A percentile compares a stretch with the other conserved stretches of the same genome.
Conservation (phyloP, 1,140 invertebrate species). For the Drosophila santomea region DNA sequence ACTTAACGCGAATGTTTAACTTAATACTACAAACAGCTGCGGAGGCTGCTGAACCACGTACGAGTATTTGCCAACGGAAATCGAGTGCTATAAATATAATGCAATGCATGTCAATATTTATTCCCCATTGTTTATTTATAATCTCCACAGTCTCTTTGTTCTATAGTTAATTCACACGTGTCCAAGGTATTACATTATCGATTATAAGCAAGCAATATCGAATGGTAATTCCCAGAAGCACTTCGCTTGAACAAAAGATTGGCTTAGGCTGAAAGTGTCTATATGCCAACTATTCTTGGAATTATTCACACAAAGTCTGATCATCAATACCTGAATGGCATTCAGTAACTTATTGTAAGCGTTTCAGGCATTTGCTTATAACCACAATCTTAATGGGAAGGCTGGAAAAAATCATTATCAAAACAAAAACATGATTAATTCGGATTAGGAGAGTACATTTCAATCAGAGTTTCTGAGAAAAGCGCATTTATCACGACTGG, state of each 20-base stretch:
- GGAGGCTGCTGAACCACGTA: slow-evolving; percentile 32
- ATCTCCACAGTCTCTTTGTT: slow-evolving; percentile 23
- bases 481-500: neutral
- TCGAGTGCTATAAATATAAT: slow-evolving; percentile 29
- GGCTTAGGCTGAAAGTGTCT: slow-evolving; percentile 1
- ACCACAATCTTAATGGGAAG: neutral
- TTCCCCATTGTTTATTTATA: slow-evolving; percentile 26
- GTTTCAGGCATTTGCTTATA: neutral
- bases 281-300: slow-evolving; percentile 14
- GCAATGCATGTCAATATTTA: slow-evolving; percentile 5
- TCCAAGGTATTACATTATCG: slow-evolving; percentile 12
- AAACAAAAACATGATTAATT: neutral
- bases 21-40: slow-evolving; percentile 16
- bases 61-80: slow-evolving; percentile 36
- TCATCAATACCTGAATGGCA: neutral
- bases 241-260: slow-evolving; percentile 7
- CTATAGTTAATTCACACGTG: slow-evolving; percentile 29
- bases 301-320: neutral
- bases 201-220: slow-evolving; percentile 30
- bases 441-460: neutral
- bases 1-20: slow-evolving; percentile 5
- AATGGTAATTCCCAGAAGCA: slow-evolving; percentile 29
- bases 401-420: slow-evolving; percentile 3
- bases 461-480: neutral
- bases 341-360: slow-evolving; percentile 6